phyloP scores from a whole-genome alignment of 1,140 invertebrate species.

The Caenorhabditis inopinata region DNA sequence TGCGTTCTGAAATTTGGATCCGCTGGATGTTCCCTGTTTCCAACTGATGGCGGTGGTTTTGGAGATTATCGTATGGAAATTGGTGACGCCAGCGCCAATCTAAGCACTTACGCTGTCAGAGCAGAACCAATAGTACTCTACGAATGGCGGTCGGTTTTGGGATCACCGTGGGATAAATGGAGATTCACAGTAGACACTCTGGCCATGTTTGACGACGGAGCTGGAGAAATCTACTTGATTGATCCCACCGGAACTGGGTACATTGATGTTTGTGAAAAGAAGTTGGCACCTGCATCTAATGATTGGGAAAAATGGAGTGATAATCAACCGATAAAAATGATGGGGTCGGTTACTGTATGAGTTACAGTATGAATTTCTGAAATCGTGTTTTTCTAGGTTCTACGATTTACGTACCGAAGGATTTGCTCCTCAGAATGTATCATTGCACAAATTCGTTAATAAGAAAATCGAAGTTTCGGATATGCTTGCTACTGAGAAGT shows the following conservation, averaged over 20 bases:
- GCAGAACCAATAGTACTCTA: background rate
- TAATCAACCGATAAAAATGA: background rate
- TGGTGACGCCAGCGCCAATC: background rate
- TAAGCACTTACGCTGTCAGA: background rate
- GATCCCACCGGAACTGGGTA: background rate
- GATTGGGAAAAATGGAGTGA: background rate
- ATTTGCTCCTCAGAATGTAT: background rate
- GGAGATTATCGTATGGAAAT: background rate
- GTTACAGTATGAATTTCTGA: too few relatives aligned
- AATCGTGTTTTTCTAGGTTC: too few relatives aligned
- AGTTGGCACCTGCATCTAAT: background rate
- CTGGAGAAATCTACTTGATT: background rate
- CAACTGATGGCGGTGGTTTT: background rate
- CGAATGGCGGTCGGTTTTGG: background rate
- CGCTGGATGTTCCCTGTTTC: background rate
- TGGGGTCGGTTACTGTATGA: too few relatives aligned
- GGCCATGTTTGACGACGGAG: background rate
- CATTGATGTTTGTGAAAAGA: background rate
- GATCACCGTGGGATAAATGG: background rate
- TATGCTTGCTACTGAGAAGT: background rate
- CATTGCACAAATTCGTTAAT: background rate
- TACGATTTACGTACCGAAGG: background rate
- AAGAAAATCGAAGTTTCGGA: background rate
- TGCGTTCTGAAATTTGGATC: background rate
- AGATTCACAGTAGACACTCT: constrained; percentile 1